Evolutionary conservation across 1,140 invertebrate species (phyloP), one percentile per base, ranked within the genome.

Genomic region (Colletes latitarsis): DNA sequence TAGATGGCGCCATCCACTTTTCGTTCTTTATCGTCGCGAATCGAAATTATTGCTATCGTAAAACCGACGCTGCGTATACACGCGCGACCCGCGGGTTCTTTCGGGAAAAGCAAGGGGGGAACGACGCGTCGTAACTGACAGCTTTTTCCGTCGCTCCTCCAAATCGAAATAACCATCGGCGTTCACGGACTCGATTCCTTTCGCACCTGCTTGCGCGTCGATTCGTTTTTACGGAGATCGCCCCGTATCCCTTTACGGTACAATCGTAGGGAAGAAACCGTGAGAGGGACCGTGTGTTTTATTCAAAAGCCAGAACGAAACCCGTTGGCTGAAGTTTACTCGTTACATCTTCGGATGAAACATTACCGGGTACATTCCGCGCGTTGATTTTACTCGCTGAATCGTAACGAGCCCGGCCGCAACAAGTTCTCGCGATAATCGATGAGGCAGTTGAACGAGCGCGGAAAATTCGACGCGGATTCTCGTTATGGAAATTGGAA

Each of bases 401-500:
- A 71, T 78, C 21, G 58, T 19, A 60, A 71, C 14, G 67, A 78
- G 67, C 41, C 17, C 58, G 43, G 63, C 66, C 63, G 77, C 71
- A 75, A 80, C 70, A 74, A 80, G 77, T 80, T 60, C 17, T 60
- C 72, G 71, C 21, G 78, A 67, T 75, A 68, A 80, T 80, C 78
- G 78, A 80, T 75, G 78, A 62, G 77, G 52, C 70, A 57, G 69
- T 64, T 75, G 71, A 80, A 75, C 71, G 63, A 21, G 14, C 60
- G 77, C 63, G 72, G 72, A 75, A 68, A 75, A 4, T 75, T 75
- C 63, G 4, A 9, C 41, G 43, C 53, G 77, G 64, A 58, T 75
- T 86, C 89, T 89, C 88, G 86, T 90, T 89, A 89, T 71, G 82
- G 82, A 90, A 86, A 89, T 88, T 87, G 87, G 30, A 30, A 2